Percentiles rank a stretch among this genome's conserved stretches.
These are phyloP conservation scores for Scatophagus argus DNA, from an alignment of 2,113 vertebrate genomes.

Conservation along the genomic window DNA sequence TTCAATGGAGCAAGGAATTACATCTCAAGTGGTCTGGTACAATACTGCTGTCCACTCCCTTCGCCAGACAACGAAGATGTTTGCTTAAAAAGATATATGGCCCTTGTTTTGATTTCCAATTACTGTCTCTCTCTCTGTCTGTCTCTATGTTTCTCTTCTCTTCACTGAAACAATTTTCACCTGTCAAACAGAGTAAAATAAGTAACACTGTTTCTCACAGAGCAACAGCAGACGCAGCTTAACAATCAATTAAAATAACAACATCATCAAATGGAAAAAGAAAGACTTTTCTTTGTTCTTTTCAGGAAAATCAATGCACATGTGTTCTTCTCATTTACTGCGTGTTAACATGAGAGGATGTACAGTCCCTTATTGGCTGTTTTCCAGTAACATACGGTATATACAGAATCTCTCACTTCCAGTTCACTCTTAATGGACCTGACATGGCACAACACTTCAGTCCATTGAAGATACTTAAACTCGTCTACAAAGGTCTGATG, in stretches of 20 bases:
- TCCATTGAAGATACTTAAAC: not conserved
- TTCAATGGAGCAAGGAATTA: constrained; percentile 81
- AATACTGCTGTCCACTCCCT: constrained; percentile 70
- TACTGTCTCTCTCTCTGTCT: constrained; percentile 40
- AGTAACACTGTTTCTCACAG: constrained; percentile 3
- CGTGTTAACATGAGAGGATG: constrained; percentile 1
- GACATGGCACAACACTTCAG: not conserved
- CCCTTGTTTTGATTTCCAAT: constrained; percentile 69
- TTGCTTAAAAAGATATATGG: constrained; percentile 59
- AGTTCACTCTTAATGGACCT: not conserved
- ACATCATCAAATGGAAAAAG: constrained; percentile 5
- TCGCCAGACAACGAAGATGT: constrained; percentile 49
- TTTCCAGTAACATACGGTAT: constrained; percentile 10
- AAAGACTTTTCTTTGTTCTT: not conserved
- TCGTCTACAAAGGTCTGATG: not conserved
- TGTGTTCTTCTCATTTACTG: constrained; percentile 12
- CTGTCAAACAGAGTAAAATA: constrained; percentile 23
- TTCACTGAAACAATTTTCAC: constrained; percentile 39
- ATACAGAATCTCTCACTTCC: not conserved
- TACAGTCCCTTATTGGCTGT: not conserved
- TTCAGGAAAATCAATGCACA: constrained; percentile 11
- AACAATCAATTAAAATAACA: constrained; percentile 32
- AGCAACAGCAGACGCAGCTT: not conserved
- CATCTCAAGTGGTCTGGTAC: constrained; percentile 78
- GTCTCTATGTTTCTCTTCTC: constrained; percentile 19